Base-by-base conservation (phyloP, 2,797 vertebrate species). In the Rhabdophis nuchalis region DNA sequence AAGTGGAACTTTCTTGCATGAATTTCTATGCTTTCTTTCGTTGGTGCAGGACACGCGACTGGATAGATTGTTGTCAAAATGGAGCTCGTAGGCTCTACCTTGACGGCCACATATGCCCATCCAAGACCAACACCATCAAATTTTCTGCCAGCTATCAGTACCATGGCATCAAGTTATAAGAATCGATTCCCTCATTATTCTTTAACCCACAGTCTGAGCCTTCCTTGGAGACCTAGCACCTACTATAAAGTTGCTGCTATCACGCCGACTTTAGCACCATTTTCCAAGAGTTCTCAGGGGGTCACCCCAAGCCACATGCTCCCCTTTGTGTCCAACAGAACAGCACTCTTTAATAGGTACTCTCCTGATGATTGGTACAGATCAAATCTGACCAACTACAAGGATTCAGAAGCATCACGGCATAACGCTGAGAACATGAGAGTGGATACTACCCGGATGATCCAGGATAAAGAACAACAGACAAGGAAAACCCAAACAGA, bases 341-440 rank as follows among this genome's bases (percentile, higher is more conserved):
- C 97, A 0, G 85, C 95, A 0, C 96, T 98, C 89, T 97, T 97
- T 91, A 98, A 97, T 32, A 98, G 98, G 50, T 99, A 99, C 96
- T 98, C 97, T 0, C 98, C 98, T 0, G 98, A 99, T 0, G 99
- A 99, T 92, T 99, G 99, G 99, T 97, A 98, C 96, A 97, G 98
- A 94, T 98, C 98, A 96, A 99, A 98, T 96, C 94, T 98, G 91
- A 98, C 90, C 97, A 98, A 98, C 96, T 99, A 97, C 96, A 97
- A 97, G n/a, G 98, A 98, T 90, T 99, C 98, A 0, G 98, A 98
- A 94, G 97, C 97, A 0, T 98, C 98, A 0, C 94, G 98, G 27
- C 98, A 98, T 60, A 98, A 98, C 0, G 98, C 99, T 0, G 99
- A 99, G 96, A 97, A 97, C 23, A 97, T 99, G 72, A 96, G 98